These are phyloP conservation scores for Nomada lathburiana DNA, from an alignment of 2,888 invertebrate genomes.

Conservation along the genomic window DNA sequence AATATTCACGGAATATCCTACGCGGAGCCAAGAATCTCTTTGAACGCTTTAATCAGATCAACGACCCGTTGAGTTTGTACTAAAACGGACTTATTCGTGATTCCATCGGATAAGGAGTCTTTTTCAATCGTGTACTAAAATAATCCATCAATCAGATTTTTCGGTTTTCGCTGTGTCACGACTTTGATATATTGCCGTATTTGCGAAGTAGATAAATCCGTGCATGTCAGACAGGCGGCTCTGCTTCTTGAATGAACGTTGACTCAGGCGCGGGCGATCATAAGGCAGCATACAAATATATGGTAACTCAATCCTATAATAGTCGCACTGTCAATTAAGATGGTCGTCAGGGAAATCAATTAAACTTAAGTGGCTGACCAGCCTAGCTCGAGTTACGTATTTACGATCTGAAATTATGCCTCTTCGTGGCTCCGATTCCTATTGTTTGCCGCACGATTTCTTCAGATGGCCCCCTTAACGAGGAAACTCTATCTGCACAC, in stretches of 20 bases:
- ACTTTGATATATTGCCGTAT: conserved; percentile 36
- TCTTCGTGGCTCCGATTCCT: conserved; percentile 51
- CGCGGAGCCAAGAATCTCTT: too few species aligned
- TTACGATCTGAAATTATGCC: conserved; percentile 76
- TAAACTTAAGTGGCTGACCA: conserved; percentile 71
- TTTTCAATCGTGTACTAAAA: background rate
- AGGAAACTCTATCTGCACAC: conserved; percentile 53
- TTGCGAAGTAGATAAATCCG: conserved; percentile 51
- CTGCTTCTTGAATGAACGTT: conserved; percentile 48
- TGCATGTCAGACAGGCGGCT: conserved; percentile 15
- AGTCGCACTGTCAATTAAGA: conserved; percentile 77
- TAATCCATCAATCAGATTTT: background rate
- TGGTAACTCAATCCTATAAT: conserved; percentile 76
- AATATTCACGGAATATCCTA: too few species aligned
- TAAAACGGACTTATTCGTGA: background rate
- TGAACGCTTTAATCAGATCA: too few species aligned
- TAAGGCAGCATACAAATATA: conserved; percentile 71
- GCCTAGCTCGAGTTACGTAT: conserved; percentile 75
- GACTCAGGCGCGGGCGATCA: conserved; percentile 60
- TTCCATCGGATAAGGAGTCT: background rate
- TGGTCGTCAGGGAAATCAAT: conserved; percentile 73
- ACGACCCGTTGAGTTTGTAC: background rate
- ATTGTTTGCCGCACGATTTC: conserved; percentile 59
- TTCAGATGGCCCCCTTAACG: conserved; percentile 36
- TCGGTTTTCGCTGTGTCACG: background rate